Evolutionary conservation across 2,113 vertebrate species (phyloP).

Genomic region (Mustela lutreola): DNA sequence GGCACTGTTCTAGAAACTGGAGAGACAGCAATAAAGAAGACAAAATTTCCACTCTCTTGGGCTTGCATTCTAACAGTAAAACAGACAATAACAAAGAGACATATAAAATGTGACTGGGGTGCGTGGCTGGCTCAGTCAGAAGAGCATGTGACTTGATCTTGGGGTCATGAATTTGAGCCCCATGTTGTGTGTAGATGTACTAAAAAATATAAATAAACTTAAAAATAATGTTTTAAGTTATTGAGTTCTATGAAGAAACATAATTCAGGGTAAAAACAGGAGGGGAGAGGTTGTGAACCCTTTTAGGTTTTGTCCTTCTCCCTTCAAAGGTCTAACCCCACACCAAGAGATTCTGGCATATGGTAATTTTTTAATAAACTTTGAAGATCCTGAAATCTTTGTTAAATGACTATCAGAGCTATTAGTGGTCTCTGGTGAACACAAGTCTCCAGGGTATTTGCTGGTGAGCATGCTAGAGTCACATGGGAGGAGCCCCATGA

Average conservation of each 20-base stretch:
- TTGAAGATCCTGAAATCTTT: background rate
- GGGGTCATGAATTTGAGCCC: background rate
- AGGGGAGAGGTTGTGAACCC: background rate
- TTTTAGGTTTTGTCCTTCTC: background rate
- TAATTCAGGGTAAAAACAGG: constrained; percentile 11
- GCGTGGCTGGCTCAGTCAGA: background rate
- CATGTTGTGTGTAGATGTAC: background rate
- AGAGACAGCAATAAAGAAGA: constrained; percentile 22
- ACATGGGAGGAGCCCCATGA: background rate
- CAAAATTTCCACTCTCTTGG: background rate
- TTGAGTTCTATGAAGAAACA: background rate
- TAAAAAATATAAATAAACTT: background rate
- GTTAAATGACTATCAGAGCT: background rate
- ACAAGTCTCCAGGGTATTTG: background rate
- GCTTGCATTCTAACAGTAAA: background rate
- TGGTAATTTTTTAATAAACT: background rate
- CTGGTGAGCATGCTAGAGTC: background rate
- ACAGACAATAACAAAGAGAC: constrained; percentile 26
- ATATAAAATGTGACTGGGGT: background rate
- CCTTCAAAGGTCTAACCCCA: background rate
- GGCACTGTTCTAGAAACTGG: constrained; percentile 1
- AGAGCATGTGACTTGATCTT: background rate
- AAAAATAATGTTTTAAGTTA: background rate
- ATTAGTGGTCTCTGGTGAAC: background rate
- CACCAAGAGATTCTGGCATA: background rate